These are phyloP conservation scores for Chionodraco myersi DNA, from an alignment of 2,113 vertebrate genomes.

Conservation along the genomic window DNA sequence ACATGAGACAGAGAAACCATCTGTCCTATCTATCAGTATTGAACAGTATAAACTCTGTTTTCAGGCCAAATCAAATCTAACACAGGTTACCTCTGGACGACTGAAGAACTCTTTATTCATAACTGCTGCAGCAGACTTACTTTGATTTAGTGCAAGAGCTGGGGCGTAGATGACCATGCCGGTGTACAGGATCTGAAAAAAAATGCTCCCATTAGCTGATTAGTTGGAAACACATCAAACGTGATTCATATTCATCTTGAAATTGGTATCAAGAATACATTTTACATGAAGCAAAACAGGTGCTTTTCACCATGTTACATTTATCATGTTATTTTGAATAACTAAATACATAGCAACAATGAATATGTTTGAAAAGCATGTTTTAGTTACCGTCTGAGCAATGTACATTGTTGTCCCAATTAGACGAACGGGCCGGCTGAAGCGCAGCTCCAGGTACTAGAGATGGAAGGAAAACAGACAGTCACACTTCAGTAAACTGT, in stretches of 20 bases:
- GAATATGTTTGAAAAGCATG: neutral
- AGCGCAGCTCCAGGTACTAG: slow-evolving; percentile 85
- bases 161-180: slow-evolving; percentile 88
- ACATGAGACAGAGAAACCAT: neutral
- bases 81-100: neutral
- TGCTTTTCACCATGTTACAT: slow-evolving; percentile 36
- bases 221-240: slow-evolving; percentile 46
- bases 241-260: slow-evolving; percentile 51
- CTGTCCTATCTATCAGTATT: neutral
- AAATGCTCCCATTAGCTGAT: slow-evolving; percentile 76
- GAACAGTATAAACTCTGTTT: neutral
- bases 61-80: neutral
- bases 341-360: neutral
- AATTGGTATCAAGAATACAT: neutral
- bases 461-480: slow-evolving; percentile 49
- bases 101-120: neutral
- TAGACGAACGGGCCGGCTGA: slow-evolving; percentile 75
- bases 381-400: slow-evolving; percentile 80
- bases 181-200: slow-evolving; percentile 82
- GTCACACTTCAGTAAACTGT: too few relatives aligned
- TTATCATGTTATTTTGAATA: neutral
- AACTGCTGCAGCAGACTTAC: slow-evolving; percentile 68
- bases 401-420: slow-evolving; percentile 86
- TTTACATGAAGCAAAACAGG: slow-evolving; percentile 58
- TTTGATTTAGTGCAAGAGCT: slow-evolving; percentile 87